Conservation (phyloP, 1,140 invertebrate species). For the Caerostris extrusa region DNA sequence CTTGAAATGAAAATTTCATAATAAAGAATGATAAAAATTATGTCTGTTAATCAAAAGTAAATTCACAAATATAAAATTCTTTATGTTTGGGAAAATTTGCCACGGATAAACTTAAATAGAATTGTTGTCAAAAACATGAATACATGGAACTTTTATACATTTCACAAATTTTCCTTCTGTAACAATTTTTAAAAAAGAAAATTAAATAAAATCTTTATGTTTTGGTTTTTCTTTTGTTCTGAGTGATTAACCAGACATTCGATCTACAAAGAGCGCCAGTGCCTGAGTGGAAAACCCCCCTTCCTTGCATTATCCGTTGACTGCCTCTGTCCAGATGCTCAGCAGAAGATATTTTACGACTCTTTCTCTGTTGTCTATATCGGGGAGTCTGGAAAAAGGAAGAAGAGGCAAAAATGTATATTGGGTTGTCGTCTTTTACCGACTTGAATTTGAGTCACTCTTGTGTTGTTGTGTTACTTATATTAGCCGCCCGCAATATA, state of each 20-base stretch:
- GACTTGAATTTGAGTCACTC: constrained; percentile 58
- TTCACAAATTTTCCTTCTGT: too few species aligned
- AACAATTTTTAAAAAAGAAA: neutral
- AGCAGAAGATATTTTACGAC: constrained; percentile 66
- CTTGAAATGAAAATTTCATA: too few species aligned
- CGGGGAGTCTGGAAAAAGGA: neutral
- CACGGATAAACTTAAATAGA: too few species aligned
- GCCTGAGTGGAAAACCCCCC: neutral
- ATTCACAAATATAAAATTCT: too few species aligned
- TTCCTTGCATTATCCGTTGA: constrained; percentile 54
- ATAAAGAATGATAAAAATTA: too few species aligned
- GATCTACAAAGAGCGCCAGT: neutral
- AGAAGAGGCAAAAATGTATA: constrained; percentile 43
- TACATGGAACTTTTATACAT: too few species aligned
- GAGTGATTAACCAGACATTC: neutral
- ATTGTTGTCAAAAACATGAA: too few species aligned
- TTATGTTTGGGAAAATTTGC: too few species aligned
- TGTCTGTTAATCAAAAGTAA: too few species aligned
- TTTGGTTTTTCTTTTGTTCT: too few species aligned
- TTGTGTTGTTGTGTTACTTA: constrained; percentile 58
- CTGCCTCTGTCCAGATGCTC: constrained; percentile 72
- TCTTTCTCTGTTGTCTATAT: constrained; percentile 68
- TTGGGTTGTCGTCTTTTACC: constrained; percentile 54
- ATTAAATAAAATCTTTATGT: neutral
- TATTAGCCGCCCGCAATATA: constrained; percentile 59